These are phyloP conservation scores for Piprites chloris DNA, from an alignment of 2,113 vertebrate species.

Conservation along the genomic window DNA sequence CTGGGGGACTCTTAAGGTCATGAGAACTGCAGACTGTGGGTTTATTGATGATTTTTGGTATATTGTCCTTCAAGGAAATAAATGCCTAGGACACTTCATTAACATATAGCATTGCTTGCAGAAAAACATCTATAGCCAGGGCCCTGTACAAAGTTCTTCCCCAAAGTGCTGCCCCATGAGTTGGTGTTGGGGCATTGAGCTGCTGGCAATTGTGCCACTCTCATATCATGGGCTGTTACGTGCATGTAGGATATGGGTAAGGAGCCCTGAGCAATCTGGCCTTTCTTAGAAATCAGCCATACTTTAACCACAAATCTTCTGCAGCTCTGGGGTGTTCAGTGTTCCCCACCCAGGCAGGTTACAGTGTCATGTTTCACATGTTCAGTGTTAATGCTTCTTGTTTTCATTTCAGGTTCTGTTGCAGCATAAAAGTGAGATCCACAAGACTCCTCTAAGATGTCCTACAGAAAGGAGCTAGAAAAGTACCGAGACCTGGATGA, in stretches of 20 bases:
- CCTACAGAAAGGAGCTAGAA: conserved; percentile 89
- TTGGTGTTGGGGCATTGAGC: fast-evolving
- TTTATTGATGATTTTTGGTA: not conserved
- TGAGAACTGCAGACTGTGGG: not conserved
- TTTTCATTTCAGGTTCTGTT: conserved; percentile 35
- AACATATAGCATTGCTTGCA: not conserved
- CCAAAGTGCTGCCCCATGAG: not conserved
- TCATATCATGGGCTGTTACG: fast-evolving
- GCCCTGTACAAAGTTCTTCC: not conserved
- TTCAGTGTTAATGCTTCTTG: not conserved
- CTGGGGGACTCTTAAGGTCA: not conserved
- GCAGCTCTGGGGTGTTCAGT: not conserved
- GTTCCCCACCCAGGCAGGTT: fast-evolving
- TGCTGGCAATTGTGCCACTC: fast-evolving
- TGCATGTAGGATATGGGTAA: not conserved
- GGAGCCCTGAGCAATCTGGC: not conserved
- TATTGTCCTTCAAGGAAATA: not conserved
- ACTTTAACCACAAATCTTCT: not conserved
- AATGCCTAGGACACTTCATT: not conserved
- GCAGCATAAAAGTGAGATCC: not conserved
- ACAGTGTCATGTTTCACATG: not conserved
- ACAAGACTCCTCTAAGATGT: conserved; percentile 74
- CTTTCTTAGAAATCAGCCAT: not conserved
- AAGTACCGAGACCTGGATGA: conserved; percentile 97
- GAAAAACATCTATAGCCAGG: not conserved